A percentile compares a stretch with the other conserved stretches of the same genome.
phyloP scores from a whole-genome alignment of 1,140 invertebrate species.

The Planococcus citri region DNA sequence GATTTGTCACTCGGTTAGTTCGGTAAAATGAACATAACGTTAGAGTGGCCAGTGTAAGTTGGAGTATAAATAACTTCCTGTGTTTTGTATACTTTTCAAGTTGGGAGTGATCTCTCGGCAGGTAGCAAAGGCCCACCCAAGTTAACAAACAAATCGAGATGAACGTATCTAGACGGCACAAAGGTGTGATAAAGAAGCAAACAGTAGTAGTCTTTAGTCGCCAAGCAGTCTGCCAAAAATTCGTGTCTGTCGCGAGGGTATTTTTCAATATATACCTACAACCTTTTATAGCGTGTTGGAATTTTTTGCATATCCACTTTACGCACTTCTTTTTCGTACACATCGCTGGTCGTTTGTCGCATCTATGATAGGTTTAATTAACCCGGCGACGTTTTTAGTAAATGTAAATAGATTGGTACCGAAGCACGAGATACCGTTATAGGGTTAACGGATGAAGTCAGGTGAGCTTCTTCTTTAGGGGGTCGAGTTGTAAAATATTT shows the following conservation, averaged over 20 bases:
- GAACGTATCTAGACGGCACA: not conserved
- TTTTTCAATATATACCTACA: too few species aligned
- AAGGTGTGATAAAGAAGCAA: not conserved
- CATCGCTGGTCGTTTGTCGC: too few species aligned
- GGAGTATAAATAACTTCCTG: constrained; percentile 19
- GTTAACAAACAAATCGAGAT: constrained; percentile 12
- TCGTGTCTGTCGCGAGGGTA: not conserved
- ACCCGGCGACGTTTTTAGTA: too few species aligned
- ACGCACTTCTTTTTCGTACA: too few species aligned
- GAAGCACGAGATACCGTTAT: too few species aligned
- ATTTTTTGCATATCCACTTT: too few species aligned
- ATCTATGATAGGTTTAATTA: too few species aligned
- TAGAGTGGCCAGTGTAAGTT: constrained; percentile 15
- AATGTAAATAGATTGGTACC: too few species aligned
- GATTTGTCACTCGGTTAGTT: constrained; percentile 18
- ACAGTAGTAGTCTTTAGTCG: not conserved
- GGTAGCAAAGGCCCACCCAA: constrained; percentile 12
- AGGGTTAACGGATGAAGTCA: too few species aligned
- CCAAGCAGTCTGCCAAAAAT: not conserved
- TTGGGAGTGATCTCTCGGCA: constrained; percentile 16
- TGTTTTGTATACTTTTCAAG: constrained; percentile 16
- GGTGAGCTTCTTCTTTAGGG: too few species aligned
- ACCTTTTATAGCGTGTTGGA: too few species aligned
- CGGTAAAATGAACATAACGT: constrained; percentile 16
- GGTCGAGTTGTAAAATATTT: too few species aligned